phyloP scores from a whole-genome alignment of 2,797 vertebrate species.

The Micropoecilia bifurca region DNA sequence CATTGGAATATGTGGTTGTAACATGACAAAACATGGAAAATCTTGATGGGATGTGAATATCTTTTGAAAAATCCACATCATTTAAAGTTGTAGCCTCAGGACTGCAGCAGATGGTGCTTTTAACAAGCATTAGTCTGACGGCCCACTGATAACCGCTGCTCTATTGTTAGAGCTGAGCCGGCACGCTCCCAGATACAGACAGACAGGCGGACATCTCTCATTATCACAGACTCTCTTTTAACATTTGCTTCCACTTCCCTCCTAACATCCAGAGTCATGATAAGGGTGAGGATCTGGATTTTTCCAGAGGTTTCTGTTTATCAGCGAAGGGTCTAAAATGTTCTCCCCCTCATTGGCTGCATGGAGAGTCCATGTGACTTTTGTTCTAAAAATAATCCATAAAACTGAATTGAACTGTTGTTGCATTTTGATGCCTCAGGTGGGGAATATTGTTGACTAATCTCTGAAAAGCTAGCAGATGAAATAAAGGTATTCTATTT shows the following conservation, averaged over 20 bases:
- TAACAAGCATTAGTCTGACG: conserved; percentile 53
- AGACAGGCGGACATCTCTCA: conserved; percentile 59
- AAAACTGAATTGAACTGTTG: not conserved
- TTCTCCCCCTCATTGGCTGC: not conserved
- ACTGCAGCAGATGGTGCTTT: conserved; percentile 46
- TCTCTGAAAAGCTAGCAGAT: not conserved
- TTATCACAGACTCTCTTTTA: conserved; percentile 51
- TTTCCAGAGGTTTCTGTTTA: conserved; percentile 16
- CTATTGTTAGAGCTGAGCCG: conserved; percentile 76
- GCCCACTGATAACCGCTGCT: conserved; percentile 59
- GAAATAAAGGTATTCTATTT: not conserved
- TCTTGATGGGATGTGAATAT: not conserved
- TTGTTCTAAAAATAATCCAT: not conserved
- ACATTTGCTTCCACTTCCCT: conserved; percentile 17
- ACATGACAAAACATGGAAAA: not conserved
- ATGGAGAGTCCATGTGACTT: not conserved
- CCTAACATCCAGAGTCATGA: conserved; percentile 28
- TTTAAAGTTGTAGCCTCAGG: conserved; percentile 23
- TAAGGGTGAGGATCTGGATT: conserved; percentile 27
- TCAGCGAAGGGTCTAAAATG: conserved; percentile 23
- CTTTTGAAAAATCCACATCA: not conserved
- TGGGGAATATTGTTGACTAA: not conserved
- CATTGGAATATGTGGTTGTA: not conserved
- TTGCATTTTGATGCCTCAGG: not conserved
- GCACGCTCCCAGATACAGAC: conserved; percentile 50